These are phyloP conservation scores for Mnemiopsis leidyi DNA, from an alignment of 37 sponge, comb jelly and placozoan genomes.

Conservation along the genomic window DNA sequence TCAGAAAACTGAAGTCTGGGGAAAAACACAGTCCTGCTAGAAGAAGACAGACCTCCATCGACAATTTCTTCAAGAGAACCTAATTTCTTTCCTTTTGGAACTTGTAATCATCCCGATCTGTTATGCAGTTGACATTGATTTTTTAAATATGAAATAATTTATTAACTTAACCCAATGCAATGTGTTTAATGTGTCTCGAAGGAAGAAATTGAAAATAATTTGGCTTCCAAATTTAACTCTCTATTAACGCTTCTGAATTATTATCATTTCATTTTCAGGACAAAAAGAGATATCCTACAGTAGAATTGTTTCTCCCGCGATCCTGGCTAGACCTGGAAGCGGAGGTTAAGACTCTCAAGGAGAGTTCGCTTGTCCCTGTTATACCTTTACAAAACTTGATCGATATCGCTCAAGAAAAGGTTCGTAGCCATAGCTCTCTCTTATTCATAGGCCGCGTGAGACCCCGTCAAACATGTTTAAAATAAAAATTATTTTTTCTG, in stretches of 20 bases:
- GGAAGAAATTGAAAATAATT: too few species aligned
- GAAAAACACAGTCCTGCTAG: background rate
- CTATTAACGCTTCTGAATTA: too few species aligned
- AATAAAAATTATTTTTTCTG: too few species aligned
- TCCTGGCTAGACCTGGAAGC: conserved; percentile 57
- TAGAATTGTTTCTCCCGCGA: conserved; percentile 20
- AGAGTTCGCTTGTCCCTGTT: conserved; percentile 43
- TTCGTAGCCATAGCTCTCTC: too few species aligned
- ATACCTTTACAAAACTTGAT: conserved; percentile 47
- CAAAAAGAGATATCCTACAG: conserved; percentile 58
- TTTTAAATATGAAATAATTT: too few species aligned
- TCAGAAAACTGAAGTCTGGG: background rate
- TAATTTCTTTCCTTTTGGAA: background rate
- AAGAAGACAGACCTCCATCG: background rate
- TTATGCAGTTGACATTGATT: background rate
- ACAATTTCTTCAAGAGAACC: background rate
- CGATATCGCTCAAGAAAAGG: conserved; percentile 50
- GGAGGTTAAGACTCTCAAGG: conserved; percentile 7
- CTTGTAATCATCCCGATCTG: background rate
- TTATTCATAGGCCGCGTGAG: too few species aligned
- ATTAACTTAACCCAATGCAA: too few species aligned
- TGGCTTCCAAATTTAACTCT: too few species aligned
- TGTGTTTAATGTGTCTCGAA: too few species aligned
- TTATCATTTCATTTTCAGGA: conserved; percentile 23
- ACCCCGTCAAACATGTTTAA: too few species aligned